Conservation (phyloP, 2,113 vertebrate species). For the Sceloporus tristichus region DNA sequence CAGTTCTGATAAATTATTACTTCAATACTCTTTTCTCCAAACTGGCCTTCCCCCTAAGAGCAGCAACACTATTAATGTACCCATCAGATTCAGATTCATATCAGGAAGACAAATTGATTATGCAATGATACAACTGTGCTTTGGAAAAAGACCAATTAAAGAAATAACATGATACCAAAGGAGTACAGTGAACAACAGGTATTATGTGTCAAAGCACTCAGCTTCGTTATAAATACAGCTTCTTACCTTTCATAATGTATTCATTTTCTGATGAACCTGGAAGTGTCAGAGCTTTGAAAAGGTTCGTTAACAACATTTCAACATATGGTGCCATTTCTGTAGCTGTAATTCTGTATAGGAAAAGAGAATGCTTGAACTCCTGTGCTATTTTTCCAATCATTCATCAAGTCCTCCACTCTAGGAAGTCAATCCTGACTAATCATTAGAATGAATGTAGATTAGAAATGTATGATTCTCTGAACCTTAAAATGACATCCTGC, state of each 20-base stretch:
- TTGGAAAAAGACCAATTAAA: neutral
- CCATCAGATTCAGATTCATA: neutral
- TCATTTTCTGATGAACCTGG: constrained; percentile 98
- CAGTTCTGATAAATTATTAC: neutral
- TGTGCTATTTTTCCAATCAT: neutral
- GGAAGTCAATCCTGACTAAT: neutral
- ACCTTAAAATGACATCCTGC: neutral
- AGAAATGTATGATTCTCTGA: no score
- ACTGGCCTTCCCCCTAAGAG: neutral
- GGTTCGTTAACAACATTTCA: constrained; percentile 93
- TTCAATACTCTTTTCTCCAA: neutral
- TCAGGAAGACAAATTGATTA: neutral
- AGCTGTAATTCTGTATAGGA: constrained; percentile 86
- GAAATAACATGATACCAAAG: neutral
- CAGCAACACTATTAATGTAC: neutral
- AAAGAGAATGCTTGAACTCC: constrained; percentile 54
- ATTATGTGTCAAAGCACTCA: neutral
- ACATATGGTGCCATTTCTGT: constrained; percentile 92
- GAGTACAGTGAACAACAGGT: neutral
- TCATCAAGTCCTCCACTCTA: neutral
- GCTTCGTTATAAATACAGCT: neutral
- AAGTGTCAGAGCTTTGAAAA: constrained; percentile 94
- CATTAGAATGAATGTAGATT: neutral
- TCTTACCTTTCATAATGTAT: constrained; percentile 98
- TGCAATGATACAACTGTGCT: neutral